Evolutionary conservation across 2,888 invertebrate genomes (phyloP), one percentile per base, ranked within the genome.

Genomic region (Platycnemis pennipes): DNA sequence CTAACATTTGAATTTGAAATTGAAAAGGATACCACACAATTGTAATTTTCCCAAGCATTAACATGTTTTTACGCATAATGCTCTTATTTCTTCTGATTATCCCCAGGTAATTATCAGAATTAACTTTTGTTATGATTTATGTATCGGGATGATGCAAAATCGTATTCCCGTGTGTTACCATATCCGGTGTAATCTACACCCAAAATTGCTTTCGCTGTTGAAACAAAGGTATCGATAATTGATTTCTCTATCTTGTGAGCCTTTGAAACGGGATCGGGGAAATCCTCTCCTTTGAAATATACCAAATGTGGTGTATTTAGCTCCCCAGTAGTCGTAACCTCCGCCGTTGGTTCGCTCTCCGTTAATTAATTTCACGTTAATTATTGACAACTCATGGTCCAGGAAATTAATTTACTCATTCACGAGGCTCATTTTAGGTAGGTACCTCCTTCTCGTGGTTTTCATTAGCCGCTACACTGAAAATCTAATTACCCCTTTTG

Each of bases 301-400:
- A 37, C 37, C 37, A 37, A 77, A 77, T 77, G 77, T 16, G 13
- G 13, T 37, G 31, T 37, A 31, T 77, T 77, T 77, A 37, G 11
- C 63, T 63, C 63, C 63, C n/a, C 63, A 8, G 7, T 77, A 37
- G 31, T 13, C 31, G 13, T 8, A 7, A 77, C 13, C 37, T 77
- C 31, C 77, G 3, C 37, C 37, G 77, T 77, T 77, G 31, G 37
- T 77, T 77, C 13, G 31, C 77, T 77, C 77, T 37, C 37, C 77
- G 77, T 11, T 77, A 77, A 77, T 77, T 77, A 77, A 77, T 77
- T 77, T 77, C 77, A n/a, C 77, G 77, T 77, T 77, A 77, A 77
- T 77, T 77, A 77, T 77, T 77, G 77, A 77, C 77, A 37, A 77
- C 31, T 37, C 31, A 1, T 37, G 31, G 77, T 77, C 77, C 77